Evolutionary conservation across 2,797 vertebrate genomes (phyloP).

Genomic region (Pangasius sanitwongsei): DNA sequence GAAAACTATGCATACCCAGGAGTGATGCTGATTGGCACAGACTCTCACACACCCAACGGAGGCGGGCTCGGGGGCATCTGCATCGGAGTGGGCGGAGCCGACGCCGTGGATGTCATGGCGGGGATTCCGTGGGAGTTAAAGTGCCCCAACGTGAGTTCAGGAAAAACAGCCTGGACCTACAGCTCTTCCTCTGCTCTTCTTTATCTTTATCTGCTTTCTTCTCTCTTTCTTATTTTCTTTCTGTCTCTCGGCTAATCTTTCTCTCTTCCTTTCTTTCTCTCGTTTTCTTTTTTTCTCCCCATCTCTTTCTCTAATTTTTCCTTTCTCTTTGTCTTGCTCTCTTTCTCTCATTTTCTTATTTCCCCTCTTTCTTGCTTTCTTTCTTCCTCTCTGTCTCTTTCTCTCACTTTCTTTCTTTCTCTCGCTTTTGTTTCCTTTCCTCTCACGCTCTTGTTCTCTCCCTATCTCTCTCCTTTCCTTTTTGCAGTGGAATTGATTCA

Average conservation of each 20-base stretch:
- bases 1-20: conserved; percentile 97
- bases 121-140: conserved; percentile 98
- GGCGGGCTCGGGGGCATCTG: conserved; percentile 91
- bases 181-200: neutral
- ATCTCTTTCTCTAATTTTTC: no score
- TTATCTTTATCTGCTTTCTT: neutral
- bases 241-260: neutral
- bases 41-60: conserved; percentile 97
- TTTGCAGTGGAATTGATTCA: no score
- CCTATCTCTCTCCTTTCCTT: no score
- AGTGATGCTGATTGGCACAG: conserved; percentile 94
- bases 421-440: no score
- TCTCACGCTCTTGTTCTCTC: no score
- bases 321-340: no score
- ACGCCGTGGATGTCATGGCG: conserved; percentile 98
- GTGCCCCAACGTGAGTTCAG: conserved; percentile 87
- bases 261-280: neutral
- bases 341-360: no score
- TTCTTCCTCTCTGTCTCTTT: no score
- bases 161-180: neutral
- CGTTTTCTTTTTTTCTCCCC: no score
- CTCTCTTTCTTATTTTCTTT: neutral
- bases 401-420: no score
- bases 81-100: conserved; percentile 97
- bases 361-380: no score